phyloP scores from a whole-genome alignment of 2,113 vertebrate species.

The Pterophyllum scalare region DNA sequence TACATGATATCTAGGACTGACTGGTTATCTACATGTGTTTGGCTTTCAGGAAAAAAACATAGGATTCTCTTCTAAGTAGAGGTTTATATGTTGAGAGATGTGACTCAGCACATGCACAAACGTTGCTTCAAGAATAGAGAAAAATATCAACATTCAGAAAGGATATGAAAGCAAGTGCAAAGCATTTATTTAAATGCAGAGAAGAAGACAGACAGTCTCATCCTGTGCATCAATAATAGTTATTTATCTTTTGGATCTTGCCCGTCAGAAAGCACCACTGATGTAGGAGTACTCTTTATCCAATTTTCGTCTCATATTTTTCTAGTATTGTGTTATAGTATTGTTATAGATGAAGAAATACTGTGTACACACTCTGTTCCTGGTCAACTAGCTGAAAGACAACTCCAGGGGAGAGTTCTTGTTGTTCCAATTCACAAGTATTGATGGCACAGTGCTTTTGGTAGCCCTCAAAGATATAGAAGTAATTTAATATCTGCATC shows the following conservation, averaged over 20 bases:
- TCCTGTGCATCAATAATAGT: background rate
- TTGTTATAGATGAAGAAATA: background rate
- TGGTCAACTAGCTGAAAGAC: background rate
- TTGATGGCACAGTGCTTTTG: background rate
- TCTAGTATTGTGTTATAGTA: background rate
- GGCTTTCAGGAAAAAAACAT: constrained; percentile 1
- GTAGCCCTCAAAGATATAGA: background rate
- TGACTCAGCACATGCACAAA: background rate
- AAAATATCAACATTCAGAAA: background rate
- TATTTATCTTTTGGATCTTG: background rate
- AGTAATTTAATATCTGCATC: background rate
- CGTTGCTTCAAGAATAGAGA: background rate
- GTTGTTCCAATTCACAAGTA: background rate
- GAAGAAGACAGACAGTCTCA: background rate
- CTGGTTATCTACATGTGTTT: background rate
- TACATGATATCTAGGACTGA: background rate
- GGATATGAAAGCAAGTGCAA: background rate
- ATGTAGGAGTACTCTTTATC: background rate
- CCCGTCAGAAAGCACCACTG: background rate
- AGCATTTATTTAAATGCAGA: background rate
- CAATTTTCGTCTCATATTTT: background rate
- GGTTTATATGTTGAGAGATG: background rate
- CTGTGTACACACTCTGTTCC: background rate
- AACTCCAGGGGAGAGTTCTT: background rate
- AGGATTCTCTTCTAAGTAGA: background rate